Evolutionary conservation across 2,888 invertebrate species (phyloP).

Genomic region (Spilosoma lubricipeda): DNA sequence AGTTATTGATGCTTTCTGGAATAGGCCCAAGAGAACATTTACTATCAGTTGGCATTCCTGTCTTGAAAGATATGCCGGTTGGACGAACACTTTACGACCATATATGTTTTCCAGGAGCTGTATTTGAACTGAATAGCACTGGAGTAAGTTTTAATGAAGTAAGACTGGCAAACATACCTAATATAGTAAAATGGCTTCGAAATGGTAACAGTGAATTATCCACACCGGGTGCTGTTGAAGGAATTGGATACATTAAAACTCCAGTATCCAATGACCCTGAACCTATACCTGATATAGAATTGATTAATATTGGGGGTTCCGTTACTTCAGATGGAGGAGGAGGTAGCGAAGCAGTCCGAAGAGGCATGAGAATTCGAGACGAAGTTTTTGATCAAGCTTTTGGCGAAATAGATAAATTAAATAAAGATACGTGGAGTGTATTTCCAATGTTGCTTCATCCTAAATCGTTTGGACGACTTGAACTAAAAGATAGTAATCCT

Average conservation of each 20-base stretch:
- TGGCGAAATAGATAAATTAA: conserved; percentile 76
- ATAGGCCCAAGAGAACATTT: conserved; percentile 86
- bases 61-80: conserved; percentile 88
- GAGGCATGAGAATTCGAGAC: conserved; percentile 85
- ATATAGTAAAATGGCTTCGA: conserved; percentile 66
- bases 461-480: conserved; percentile 89
- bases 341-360: conserved; percentile 77
- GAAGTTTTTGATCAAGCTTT: conserved; percentile 85
- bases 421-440: conserved; percentile 86
- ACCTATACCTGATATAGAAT: conserved; percentile 89
- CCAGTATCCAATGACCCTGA: conserved; percentile 84
- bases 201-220: conserved; percentile 80
- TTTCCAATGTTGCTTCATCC: conserved; percentile 91
- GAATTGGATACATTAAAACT: conserved; percentile 88
- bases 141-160: conserved; percentile 69
- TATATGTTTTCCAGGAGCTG: conserved; percentile 82
- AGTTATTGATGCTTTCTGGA: conserved; percentile 95
- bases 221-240: conserved; percentile 89
- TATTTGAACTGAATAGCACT: conserved; percentile 75
- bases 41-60: conserved; percentile 82
- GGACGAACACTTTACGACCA: conserved; percentile 89
- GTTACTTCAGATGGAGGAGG: conserved; percentile 86
- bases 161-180: conserved; percentile 48
- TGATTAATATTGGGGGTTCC: conserved; percentile 88
- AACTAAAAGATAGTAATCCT: conserved; percentile 90